phyloP scores from a whole-genome alignment of 2,888 invertebrate species.

The Dynastes grantii region DNA sequence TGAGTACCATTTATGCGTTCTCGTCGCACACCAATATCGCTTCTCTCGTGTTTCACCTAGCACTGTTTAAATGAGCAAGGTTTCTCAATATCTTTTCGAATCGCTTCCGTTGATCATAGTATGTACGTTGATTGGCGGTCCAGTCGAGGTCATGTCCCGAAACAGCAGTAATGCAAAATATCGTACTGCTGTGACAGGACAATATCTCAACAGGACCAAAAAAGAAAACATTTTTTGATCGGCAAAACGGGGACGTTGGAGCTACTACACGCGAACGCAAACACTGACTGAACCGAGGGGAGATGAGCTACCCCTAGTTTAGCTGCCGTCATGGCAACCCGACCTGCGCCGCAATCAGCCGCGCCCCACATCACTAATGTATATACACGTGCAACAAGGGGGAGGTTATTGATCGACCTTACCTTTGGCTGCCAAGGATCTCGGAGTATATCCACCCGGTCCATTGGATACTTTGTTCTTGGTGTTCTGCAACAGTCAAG shows the following conservation, averaged over 20 bases:
- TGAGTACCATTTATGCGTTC: background rate
- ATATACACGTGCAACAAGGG: slow-evolving; percentile 66
- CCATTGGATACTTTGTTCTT: slow-evolving; percentile 22
- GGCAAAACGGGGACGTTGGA: slow-evolving; percentile 16
- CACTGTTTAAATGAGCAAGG: slow-evolving; percentile 5
- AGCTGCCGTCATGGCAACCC: slow-evolving; percentile 69
- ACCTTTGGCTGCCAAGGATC: slow-evolving; percentile 52
- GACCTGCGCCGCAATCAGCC: slow-evolving; percentile 70
- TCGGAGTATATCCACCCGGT: slow-evolving; percentile 28
- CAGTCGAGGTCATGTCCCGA: slow-evolving; percentile 88
- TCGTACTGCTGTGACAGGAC: slow-evolving; percentile 99
- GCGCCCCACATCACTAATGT: slow-evolving; percentile 71
- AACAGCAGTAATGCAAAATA: slow-evolving; percentile 88
- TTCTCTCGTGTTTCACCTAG: background rate
- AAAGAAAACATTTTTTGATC: slow-evolving; percentile 39
- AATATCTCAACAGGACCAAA: slow-evolving; percentile 83
- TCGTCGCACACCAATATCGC: background rate
- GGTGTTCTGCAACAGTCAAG: slow-evolving; percentile 6
- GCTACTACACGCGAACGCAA: slow-evolving; percentile 44
- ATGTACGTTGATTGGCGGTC: slow-evolving; percentile 47
- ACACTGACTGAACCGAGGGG: slow-evolving; percentile 66
- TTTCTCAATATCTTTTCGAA: background rate
- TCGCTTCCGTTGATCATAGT: background rate
- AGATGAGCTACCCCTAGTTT: slow-evolving; percentile 65
- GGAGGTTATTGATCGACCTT: slow-evolving; percentile 63